Conservation (phyloP, 1,140 invertebrate genomes). For the Anastrepha ludens region DNA sequence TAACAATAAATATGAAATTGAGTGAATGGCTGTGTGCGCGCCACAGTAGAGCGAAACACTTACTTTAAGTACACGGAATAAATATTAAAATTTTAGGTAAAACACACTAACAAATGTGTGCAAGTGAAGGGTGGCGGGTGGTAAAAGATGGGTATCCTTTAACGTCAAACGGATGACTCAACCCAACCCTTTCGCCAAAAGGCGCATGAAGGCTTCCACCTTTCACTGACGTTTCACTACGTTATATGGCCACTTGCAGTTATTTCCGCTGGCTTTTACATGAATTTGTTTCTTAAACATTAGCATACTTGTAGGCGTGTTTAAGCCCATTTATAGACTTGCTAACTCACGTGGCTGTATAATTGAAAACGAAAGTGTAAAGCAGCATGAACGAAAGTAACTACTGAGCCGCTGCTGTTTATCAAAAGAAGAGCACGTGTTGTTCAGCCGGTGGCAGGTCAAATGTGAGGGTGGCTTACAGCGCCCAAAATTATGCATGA, state of each 20-base stretch:
- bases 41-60: not conserved
- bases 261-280: not conserved
- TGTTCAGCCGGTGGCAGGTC: not conserved
- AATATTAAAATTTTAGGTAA: conserved; percentile 33
- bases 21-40: not conserved
- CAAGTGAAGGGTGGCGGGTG: not conserved
- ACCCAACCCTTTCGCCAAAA: conserved; percentile 1
- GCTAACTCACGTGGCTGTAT: not conserved
- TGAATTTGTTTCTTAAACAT: not conserved
- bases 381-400: conserved; percentile 21
- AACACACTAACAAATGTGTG: not conserved
- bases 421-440: not conserved
- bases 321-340: conserved; percentile 29
- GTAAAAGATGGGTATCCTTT: not conserved
- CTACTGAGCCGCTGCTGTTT: not conserved
- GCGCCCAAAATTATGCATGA: conserved; percentile 28
- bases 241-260: conserved; percentile 10
- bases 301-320: conserved; percentile 32
- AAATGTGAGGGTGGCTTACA: not conserved
- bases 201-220: not conserved
- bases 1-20: conserved; percentile 47
- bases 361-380: conserved; percentile 52
- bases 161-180: not conserved
- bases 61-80: not conserved
- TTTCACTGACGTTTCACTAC: no score